Percentiles rank a stretch among this genome's conserved stretches.
These are phyloP conservation scores for Lanius ludovicianus DNA, from an alignment of 2,113 vertebrate genomes.

Conservation along the genomic window DNA sequence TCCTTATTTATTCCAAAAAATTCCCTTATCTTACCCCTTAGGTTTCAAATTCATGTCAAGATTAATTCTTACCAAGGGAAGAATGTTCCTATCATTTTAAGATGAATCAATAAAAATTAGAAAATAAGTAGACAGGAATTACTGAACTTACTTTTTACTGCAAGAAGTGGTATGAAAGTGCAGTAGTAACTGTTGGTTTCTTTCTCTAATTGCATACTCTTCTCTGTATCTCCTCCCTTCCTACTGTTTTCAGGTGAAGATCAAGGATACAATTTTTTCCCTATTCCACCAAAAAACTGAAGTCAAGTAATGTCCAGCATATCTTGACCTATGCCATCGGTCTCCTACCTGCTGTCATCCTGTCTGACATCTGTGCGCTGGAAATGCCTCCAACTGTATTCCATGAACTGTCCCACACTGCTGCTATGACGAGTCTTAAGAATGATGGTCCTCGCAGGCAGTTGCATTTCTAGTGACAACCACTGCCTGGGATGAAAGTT, in stretches of 20 bases:
- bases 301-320: not conserved
- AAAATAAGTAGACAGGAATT: not conserved
- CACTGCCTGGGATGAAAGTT: not conserved
- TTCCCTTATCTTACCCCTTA: not conserved
- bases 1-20: not conserved
- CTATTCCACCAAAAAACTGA: not conserved
- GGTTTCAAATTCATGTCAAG: not conserved
- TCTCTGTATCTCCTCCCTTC: not conserved
- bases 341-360: not conserved
- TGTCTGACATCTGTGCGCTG: not conserved
- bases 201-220: not conserved
- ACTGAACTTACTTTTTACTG: not conserved
- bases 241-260: not conserved
- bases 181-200: not conserved
- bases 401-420: not conserved
- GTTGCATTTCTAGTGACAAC: not conserved
- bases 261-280: not conserved
- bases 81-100: not conserved
- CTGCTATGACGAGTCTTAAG: not conserved
- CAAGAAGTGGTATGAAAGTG: not conserved
- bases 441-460: not conserved
- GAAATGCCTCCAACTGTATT: not conserved
- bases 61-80: not conserved
- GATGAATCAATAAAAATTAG: not conserved
- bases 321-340: not conserved